Conservation (phyloP, 1,140 invertebrate species). For the Meloidogyne exigua region DNA sequence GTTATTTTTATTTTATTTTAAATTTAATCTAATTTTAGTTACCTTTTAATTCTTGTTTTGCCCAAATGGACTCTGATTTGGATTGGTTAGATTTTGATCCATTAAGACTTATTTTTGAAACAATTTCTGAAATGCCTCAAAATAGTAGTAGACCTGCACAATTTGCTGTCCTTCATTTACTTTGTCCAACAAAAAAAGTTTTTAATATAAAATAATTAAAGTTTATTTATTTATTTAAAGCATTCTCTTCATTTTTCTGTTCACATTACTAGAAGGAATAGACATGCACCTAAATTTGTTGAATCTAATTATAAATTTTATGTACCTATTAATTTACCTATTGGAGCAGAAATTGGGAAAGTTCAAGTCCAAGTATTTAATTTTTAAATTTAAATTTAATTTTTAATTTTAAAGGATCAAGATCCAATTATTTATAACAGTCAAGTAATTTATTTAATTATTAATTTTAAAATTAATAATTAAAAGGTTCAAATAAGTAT, state of each 20-base stretch:
- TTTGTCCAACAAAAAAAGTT: slow-evolving; percentile 50
- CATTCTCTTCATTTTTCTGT: slow-evolving; percentile 49
- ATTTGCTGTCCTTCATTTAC: slow-evolving; percentile 46
- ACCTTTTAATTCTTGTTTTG: slow-evolving; percentile 51
- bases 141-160: slow-evolving; percentile 31
- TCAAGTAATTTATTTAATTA: slow-evolving; percentile 29
- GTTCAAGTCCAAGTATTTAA: slow-evolving; percentile 29
- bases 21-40: not conserved
- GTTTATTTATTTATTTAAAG: slow-evolving; percentile 31
- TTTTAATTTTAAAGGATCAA: slow-evolving; percentile 24
- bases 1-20: slow-evolving; percentile 12
- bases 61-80: slow-evolving; percentile 46
- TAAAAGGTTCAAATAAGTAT: slow-evolving; percentile 17
- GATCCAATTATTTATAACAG: slow-evolving; percentile 55
- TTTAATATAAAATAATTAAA: not conserved
- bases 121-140: slow-evolving; percentile 43
- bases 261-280: slow-evolving; percentile 49
- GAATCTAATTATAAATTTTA: slow-evolving; percentile 45
- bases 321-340: slow-evolving; percentile 32
- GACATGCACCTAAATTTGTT: slow-evolving; percentile 47
- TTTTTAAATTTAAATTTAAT: not conserved
- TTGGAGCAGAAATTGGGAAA: slow-evolving; percentile 45
- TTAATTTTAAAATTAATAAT: not conserved
- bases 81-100: slow-evolving; percentile 50
- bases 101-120: slow-evolving; percentile 47